Base-by-base conservation (phyloP, 1,140 invertebrate genomes). In the Bombus confusus region DNA sequence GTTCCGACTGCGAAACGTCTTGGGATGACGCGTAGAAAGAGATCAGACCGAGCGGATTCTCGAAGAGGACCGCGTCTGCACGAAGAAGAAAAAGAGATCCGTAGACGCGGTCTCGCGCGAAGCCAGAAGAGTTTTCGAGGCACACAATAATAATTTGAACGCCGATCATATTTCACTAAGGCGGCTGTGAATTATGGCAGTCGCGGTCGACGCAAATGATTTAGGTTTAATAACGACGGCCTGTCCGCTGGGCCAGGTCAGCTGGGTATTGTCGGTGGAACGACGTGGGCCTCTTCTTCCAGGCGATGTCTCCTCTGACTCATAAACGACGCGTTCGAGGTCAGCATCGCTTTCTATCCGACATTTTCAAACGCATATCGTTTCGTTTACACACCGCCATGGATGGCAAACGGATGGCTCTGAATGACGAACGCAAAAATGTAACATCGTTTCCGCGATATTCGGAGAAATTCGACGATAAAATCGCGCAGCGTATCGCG, bases 211-310 rank as follows among this genome's bases (percentile, higher is more conserved):
- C 93, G 93, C 91, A 91, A 94, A 94, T 94, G 94, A 94, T 94
- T 94, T 94, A 94, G 93, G 93, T 94, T 94, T 94, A 94, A 94
- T 94, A 94, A 94, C 91, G 93, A 91, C 90, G 90, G 88, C 75
- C 82, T 87, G 87, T 87, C 86, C 89, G 88, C 85, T 82, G 52
- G 77, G 86, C 81, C 93, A 91, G 93, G 93, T 94, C 93, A 93
- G 92, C 91, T 87, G 92, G 90, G 86, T 92, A 93, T 93, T 94
- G 92, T 93, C 86, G 80, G 81, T 87, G 81, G 80, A 86, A 88
- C 72, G 86, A 84, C 62, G 77, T 82, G 88, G 86, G 79, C 68
- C 82, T 80, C 28, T 80, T 34, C 64, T 79, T 47, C 75, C n/a
- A 34, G 52, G 64, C 64, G 59, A 80, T 87, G 41, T 91, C 85